Conservation (phyloP, 2,113 vertebrate genomes). For the Hystrix cristata region DNA sequence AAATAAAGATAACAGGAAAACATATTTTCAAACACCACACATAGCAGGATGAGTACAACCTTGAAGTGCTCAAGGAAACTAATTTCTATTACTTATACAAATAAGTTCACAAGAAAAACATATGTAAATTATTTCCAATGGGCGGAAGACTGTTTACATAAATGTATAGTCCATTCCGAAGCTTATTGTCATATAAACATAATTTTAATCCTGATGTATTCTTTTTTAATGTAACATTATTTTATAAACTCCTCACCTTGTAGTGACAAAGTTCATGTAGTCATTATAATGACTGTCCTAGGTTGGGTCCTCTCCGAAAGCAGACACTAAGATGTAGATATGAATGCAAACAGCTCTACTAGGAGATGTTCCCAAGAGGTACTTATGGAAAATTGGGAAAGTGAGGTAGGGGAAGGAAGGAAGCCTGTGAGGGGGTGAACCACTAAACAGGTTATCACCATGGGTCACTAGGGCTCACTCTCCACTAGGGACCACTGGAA, state of each 20-base stretch:
- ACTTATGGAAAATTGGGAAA: neutral
- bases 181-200: neutral
- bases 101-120: constrained; percentile 8
- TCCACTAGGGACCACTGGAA: neutral
- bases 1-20: no score
- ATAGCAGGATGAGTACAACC: neutral
- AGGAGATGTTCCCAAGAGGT: neutral
- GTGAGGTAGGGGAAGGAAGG: neutral
- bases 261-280: neutral
- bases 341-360: neutral
- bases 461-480: neutral
- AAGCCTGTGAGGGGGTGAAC: neutral
- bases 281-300: neutral
- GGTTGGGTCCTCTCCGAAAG: neutral
- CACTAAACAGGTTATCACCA: neutral
- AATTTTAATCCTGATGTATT: neutral
- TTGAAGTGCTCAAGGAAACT: neutral
- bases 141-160: neutral
- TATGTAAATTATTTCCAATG: neutral
- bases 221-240: neutral
- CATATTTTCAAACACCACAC: neutral
- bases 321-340: neutral
- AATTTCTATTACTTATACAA: neutral
- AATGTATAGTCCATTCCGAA: neutral
- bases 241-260: neutral